Evolutionary conservation across 2,797 vertebrate species (phyloP).

Genomic region (Halcyon leucocephala): DNA sequence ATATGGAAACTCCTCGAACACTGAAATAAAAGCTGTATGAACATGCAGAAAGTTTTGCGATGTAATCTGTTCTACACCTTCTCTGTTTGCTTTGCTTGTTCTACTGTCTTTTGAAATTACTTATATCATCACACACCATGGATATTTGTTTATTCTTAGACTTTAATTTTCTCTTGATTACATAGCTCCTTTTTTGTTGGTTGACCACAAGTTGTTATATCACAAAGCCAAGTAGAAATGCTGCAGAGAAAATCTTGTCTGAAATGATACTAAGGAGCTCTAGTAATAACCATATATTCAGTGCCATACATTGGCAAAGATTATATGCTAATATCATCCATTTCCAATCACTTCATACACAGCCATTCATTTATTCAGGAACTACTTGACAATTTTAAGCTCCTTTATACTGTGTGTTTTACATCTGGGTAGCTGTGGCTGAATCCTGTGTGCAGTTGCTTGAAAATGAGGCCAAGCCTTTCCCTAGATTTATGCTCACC

Average conservation of each 20-base stretch:
- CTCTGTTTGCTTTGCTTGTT: background rate
- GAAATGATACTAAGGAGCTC: background rate
- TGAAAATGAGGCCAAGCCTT: constrained; percentile 19
- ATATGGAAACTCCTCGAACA: background rate
- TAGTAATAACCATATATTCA: background rate
- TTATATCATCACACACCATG: background rate
- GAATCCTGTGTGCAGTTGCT: background rate
- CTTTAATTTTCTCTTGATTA: background rate
- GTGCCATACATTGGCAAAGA: background rate
- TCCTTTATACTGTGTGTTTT: constrained; percentile 3
- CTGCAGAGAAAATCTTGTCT: background rate
- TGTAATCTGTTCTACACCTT: background rate
- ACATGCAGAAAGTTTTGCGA: background rate
- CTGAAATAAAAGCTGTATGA: background rate
- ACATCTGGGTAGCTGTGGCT: constrained; percentile 16
- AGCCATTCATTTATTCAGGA: constrained; percentile 40
- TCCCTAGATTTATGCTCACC: background rate
- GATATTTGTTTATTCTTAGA: background rate
- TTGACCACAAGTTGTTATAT: background rate
- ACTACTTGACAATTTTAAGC: constrained; percentile 48
- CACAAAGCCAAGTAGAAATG: background rate
- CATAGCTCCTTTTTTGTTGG: background rate
- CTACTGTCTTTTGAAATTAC: background rate
- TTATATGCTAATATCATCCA: constrained; percentile 12
- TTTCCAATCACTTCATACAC: constrained; percentile 25